Base-by-base conservation (phyloP, 1,140 invertebrate genomes). In the Myzus persicae region DNA sequence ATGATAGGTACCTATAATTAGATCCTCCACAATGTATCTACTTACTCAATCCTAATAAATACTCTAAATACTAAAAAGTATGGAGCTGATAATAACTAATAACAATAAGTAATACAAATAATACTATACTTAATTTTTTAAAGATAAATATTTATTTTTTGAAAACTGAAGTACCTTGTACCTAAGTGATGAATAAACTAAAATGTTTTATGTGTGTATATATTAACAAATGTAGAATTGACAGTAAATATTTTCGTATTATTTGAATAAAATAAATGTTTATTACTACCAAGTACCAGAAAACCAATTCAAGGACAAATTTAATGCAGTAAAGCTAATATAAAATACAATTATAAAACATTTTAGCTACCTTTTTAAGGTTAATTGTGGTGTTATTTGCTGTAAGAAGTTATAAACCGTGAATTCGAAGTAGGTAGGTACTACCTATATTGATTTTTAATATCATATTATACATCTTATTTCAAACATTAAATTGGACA, bases 361-460 rank as follows among this genome's bases (percentile, higher is more conserved):
- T 67, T 67, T 67, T 67, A 67, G 59, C 59, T 67, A 67, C 59
- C 59, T 67, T 67, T 67, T 67, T 67, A 67, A 67, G 59, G 59
- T 67, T 67, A 67, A 67, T 67, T 67, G 59, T 31, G 59, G 59
- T 67, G 59, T 67, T 14, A n/a, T 67, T 67, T 31, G 31, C 11
- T 67, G 59, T n/a, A 67, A 67, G 31, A 67, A 67, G 59, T 67
- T 67, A 67, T 67, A 67, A 67, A n/a, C 59, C 59, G 59, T 67
- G 14, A 67, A 67, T n/a, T 67, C 59, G 31, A n/a, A 67, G 59
- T 67, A 67, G 59, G 31, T 67, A 54, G 20, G n/a, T 31, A 59
- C 54, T n/a, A 14, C 31, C 59, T 67, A 67, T 67, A 67, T 67
- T 67, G 59, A 67, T 67, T 67, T 67, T 67, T 48, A 67, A 67